Evolutionary conservation across 1,140 invertebrate species (phyloP).

Genomic region (Nilaparvata lugens): DNA sequence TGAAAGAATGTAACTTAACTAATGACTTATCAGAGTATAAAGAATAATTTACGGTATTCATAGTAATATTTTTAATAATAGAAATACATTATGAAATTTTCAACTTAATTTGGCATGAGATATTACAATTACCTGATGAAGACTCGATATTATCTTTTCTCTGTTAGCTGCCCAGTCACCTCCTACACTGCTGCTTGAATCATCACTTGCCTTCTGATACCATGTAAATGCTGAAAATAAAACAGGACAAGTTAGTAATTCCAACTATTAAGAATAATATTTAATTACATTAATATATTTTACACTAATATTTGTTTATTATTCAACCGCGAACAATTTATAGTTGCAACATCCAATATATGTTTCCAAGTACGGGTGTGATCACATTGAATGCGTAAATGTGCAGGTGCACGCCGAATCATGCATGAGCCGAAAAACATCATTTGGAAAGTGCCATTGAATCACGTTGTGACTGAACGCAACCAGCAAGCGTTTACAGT

Average conservation of each 20-base stretch:
- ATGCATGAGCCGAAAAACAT: too few species aligned
- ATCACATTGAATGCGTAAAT: background rate
- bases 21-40: too few species aligned
- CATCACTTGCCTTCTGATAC: conserved; percentile 23
- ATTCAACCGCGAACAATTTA: background rate
- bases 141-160: conserved; percentile 24
- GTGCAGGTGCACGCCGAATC: too few species aligned
- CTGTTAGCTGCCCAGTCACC: conserved; percentile 20
- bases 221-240: conserved; percentile 19
- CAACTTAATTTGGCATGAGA: background rate
- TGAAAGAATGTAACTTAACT: too few species aligned
- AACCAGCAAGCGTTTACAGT: too few species aligned
- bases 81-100: too few species aligned
- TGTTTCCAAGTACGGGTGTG: background rate
- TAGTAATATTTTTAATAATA: too few species aligned
- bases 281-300: background rate
- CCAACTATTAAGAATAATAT: background rate
- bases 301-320: background rate
- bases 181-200: conserved; percentile 26
- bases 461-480: too few species aligned
- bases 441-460: too few species aligned
- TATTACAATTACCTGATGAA: conserved; percentile 23
- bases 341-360: background rate
- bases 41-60: too few species aligned
- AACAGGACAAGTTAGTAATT: conserved; percentile 4